These are phyloP conservation scores for Drosophila meridiana DNA, from an alignment of 2,888 invertebrate species.

Conservation along the genomic window DNA sequence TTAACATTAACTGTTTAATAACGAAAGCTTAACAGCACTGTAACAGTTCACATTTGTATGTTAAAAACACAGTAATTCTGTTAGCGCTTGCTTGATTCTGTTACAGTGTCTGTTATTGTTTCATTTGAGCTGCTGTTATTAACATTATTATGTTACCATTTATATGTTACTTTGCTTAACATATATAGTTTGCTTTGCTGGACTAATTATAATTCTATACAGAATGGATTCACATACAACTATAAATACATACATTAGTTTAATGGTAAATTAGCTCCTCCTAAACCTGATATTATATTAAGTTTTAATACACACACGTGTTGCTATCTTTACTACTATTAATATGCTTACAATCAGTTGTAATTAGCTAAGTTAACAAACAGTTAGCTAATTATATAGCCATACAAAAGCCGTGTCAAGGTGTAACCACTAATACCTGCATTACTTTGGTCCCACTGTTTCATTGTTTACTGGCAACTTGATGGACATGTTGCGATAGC, in stretches of 20 bases:
- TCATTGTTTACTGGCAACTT: conserved; percentile 8
- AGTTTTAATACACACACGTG: too few species aligned
- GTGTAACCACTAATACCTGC: neutral
- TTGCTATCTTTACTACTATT: neutral
- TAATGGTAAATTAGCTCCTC: too few species aligned
- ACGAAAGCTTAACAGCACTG: neutral
- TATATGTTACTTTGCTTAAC: too few species aligned
- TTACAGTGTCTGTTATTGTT: neutral
- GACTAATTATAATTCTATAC: neutral
- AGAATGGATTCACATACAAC: neutral
- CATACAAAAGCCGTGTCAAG: neutral
- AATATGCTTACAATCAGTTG: neutral
- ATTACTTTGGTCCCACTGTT: conserved; percentile 28
- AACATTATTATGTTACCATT: too few species aligned
- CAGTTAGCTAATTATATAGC: neutral
- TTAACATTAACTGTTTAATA: neutral
- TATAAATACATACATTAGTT: neutral
- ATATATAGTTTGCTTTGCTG: neutral
- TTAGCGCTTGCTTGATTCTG: neutral
- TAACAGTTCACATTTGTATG: neutral
- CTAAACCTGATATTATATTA: too few species aligned
- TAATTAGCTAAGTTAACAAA: neutral
- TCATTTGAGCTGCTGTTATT: neutral
- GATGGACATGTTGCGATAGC: conserved; percentile 46
- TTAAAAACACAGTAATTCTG: neutral